These are phyloP conservation scores for Carcina quercana DNA, from an alignment of 2,888 invertebrate species.

Conservation along the genomic window DNA sequence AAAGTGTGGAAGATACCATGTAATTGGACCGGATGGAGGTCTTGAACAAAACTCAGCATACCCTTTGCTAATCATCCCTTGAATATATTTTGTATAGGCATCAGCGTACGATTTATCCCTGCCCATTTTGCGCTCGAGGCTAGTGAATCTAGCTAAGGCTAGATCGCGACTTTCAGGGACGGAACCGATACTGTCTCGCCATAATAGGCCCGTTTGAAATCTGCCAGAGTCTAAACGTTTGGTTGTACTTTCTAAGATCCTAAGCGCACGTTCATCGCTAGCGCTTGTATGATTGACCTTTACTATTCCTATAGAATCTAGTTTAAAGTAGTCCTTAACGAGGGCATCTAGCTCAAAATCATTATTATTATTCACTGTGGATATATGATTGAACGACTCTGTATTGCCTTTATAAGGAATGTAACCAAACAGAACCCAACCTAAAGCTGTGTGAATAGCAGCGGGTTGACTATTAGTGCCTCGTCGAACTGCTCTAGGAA, in stretches of 20 bases:
- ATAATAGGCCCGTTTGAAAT: background rate
- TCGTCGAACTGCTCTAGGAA: background rate
- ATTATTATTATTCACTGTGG: background rate
- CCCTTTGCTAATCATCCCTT: background rate
- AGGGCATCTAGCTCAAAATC: background rate
- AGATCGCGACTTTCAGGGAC: background rate
- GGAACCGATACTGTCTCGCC: background rate
- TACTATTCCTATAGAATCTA: background rate
- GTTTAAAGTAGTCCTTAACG: background rate
- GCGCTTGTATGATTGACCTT: background rate
- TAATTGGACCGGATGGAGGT: background rate
- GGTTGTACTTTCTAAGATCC: background rate
- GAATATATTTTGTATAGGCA: background rate
- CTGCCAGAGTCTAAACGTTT: background rate
- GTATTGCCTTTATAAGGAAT: background rate
- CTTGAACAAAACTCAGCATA: background rate
- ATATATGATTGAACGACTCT: background rate
- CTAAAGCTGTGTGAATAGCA: background rate
- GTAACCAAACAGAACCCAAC: background rate
- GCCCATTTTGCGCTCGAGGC: background rate
- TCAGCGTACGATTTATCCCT: background rate
- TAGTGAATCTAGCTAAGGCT: background rate
- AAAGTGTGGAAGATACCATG: slow-evolving; percentile 2
- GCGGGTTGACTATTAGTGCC: background rate
- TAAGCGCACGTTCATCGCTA: no score